Conservation (phyloP, 2,113 vertebrate species). For the Isichthys henryi region DNA sequence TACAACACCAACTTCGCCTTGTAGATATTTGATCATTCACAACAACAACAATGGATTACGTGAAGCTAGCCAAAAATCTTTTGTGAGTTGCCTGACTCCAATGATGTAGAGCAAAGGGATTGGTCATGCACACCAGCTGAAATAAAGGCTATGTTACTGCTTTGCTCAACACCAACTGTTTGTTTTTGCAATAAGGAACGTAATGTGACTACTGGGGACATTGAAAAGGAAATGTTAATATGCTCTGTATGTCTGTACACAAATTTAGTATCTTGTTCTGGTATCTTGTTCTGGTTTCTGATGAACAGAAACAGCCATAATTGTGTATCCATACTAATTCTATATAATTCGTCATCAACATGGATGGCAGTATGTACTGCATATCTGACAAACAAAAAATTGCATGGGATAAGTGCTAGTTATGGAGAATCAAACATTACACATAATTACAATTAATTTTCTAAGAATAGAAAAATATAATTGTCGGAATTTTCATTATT, state of each 20-base stretch:
- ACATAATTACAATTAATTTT: background rate
- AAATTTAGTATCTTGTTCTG: background rate
- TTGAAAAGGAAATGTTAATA: background rate
- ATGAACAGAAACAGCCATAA: background rate
- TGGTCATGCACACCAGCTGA: slow-evolving; percentile 9
- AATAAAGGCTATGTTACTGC: background rate
- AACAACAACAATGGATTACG: background rate
- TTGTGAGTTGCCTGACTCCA: background rate
- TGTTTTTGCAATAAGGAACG: background rate
- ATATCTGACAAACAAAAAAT: background rate
- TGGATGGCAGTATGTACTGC: background rate
- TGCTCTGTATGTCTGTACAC: background rate
- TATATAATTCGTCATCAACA: background rate
- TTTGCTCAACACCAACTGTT: background rate
- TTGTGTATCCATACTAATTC: background rate
- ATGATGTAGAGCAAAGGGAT: background rate
- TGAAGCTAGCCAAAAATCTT: background rate
- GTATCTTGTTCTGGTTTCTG: background rate
- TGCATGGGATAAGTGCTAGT: background rate
- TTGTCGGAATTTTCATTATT: background rate
- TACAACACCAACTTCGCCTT: background rate
- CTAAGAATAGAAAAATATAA: background rate
- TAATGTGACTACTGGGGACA: background rate
- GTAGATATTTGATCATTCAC: background rate
- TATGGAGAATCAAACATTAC: background rate